These are phyloP conservation scores for Ariolimax columbianus DNA, from an alignment of 2,888 invertebrate species.

Conservation along the genomic window DNA sequence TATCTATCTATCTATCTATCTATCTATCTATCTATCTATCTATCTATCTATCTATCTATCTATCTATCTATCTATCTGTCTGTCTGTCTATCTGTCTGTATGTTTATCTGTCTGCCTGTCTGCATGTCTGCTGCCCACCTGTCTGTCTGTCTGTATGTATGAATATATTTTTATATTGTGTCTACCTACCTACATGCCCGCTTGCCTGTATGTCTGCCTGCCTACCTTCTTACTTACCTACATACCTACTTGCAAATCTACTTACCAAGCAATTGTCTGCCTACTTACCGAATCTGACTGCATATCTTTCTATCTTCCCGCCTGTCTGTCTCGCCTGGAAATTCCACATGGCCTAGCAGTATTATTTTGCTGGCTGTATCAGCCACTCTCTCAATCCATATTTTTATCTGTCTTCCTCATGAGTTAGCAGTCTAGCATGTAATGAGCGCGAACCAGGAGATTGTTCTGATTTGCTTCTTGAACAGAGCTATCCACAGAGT, in stretches of 20 bases:
- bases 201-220: not conserved
- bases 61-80: no score
- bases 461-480: not conserved
- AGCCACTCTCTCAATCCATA: not conserved
- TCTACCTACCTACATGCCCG: not conserved
- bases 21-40: conserved; percentile 8
- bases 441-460: not conserved
- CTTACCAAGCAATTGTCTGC: not conserved
- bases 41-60: conserved; percentile 8
- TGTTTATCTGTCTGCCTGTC: no score
- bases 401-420: not conserved
- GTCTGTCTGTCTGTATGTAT: no score
- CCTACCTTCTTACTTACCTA: not conserved
- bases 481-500: not conserved
- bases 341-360: no score
- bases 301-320: not conserved
- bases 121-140: no score
- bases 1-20: not conserved
- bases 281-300: not conserved
- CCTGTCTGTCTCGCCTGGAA: not conserved
- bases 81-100: no score
- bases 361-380: not conserved
- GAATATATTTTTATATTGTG: not conserved
- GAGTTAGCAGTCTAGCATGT: not conserved
- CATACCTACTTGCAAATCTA: not conserved